phyloP scores from a whole-genome alignment of 2,113 vertebrate species.

The Entomyzon cyanotis region DNA sequence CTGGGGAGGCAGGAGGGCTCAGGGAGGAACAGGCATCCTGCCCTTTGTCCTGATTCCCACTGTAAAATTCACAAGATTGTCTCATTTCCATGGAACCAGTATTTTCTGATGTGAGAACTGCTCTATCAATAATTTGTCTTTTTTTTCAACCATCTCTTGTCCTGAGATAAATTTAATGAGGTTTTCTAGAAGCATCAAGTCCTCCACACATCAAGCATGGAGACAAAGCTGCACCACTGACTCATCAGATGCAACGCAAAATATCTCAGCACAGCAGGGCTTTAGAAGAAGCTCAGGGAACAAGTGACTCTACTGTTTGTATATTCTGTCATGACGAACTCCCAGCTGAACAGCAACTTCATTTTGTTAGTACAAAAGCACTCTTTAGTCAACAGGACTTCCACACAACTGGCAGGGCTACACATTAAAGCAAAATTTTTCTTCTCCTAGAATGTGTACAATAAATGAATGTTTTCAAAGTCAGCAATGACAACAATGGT shows the following conservation, averaged over 20 bases:
- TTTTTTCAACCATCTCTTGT: background rate
- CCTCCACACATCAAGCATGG: background rate
- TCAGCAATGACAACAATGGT: background rate
- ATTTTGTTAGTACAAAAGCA: background rate
- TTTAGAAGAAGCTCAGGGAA: background rate
- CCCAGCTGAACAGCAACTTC: background rate
- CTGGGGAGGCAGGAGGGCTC: background rate
- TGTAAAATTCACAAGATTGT: background rate
- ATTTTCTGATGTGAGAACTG: background rate
- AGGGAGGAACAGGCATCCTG: background rate
- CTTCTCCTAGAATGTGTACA: background rate
- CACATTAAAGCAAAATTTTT: background rate
- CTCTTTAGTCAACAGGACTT: background rate
- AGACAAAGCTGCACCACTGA: background rate
- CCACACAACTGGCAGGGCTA: background rate
- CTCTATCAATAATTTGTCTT: background rate
- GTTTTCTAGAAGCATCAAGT: background rate
- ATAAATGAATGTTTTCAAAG: background rate
- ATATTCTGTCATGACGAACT: background rate
- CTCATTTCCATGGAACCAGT: background rate
- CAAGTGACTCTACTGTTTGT: background rate
- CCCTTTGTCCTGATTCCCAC: background rate
- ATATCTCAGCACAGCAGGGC: background rate
- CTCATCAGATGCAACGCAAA: background rate
- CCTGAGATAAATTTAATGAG: background rate